phyloP scores from a whole-genome alignment of 2,797 vertebrate species.

The Tympanoctomys barrerae region DNA sequence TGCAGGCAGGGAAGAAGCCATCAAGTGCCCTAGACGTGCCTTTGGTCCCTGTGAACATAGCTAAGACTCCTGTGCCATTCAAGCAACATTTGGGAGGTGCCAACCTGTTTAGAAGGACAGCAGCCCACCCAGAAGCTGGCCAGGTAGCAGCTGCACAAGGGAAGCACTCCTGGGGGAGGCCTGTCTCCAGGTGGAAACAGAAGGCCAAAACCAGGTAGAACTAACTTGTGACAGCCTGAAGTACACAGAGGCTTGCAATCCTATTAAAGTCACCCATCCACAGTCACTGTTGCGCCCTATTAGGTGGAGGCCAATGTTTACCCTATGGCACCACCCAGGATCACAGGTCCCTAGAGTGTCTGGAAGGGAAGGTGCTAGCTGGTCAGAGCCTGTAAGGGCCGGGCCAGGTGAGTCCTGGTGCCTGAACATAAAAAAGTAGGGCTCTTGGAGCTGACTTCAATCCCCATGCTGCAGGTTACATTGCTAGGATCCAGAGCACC shows the following conservation, averaged over 20 bases:
- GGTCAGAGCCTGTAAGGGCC: neutral
- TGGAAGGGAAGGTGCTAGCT: neutral
- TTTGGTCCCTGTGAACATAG: neutral
- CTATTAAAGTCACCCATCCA: neutral
- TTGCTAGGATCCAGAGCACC: neutral
- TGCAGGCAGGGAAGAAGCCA: neutral
- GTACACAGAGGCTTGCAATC: neutral
- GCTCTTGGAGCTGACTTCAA: neutral
- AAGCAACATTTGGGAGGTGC: neutral
- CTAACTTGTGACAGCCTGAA: neutral
- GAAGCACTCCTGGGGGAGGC: neutral
- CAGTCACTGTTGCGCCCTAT: neutral
- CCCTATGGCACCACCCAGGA: neutral
- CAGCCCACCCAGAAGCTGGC: fast-evolving
- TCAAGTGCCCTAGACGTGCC: neutral
- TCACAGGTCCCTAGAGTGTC: neutral
- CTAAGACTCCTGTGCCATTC: neutral
- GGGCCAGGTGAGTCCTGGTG: neutral
- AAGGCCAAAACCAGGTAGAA: neutral
- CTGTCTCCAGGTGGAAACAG: fast-evolving
- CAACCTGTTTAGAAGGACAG: neutral
- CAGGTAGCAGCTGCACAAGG: neutral
- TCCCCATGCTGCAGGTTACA: neutral
- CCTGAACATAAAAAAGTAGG: neutral
- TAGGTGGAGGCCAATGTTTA: neutral